A percentile compares a stretch with the other conserved stretches of the same genome.
phyloP scores from a whole-genome alignment of 2,113 vertebrate genomes.

The Melozone crissalis region DNA sequence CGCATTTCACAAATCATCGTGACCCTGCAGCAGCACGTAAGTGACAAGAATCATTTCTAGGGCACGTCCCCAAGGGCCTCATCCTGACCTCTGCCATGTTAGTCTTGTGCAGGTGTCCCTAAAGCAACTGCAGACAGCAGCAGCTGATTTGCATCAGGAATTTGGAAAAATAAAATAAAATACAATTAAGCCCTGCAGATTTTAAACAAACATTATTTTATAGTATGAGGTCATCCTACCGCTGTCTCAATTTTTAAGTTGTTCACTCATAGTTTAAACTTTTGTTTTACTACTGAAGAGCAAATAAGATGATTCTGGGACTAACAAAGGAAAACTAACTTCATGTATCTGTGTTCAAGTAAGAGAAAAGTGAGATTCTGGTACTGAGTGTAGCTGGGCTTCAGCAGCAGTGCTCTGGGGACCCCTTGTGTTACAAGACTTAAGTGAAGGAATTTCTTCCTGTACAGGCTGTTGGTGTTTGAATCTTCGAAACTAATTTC shows the following conservation, averaged over 20 bases:
- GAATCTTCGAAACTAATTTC: constrained; percentile 22
- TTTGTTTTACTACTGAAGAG: constrained; percentile 13
- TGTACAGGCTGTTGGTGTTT: not conserved
- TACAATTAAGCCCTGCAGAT: not conserved
- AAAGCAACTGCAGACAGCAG: not conserved
- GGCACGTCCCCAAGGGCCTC: not conserved
- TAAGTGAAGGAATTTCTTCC: not conserved
- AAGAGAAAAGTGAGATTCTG: not conserved
- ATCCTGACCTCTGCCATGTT: not conserved
- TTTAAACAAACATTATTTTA: not conserved
- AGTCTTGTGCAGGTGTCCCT: constrained; percentile 18
- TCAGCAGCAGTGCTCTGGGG: constrained; percentile 47
- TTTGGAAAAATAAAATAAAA: not conserved
- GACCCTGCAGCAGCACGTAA: not conserved
- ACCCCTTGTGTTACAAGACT: constrained; percentile 68
- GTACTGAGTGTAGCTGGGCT: not conserved
- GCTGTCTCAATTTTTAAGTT: not conserved
- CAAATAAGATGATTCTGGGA: not conserved
- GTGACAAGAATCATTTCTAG: not conserved
- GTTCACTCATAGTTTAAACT: not conserved
- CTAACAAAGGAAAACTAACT: constrained; percentile 12
- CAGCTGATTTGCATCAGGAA: constrained; percentile 25
- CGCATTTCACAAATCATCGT: not conserved
- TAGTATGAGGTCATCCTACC: not conserved
- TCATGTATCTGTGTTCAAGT: not conserved